Conservation (phyloP, 2,797 vertebrate species). For the Halcyon leucocephala region DNA sequence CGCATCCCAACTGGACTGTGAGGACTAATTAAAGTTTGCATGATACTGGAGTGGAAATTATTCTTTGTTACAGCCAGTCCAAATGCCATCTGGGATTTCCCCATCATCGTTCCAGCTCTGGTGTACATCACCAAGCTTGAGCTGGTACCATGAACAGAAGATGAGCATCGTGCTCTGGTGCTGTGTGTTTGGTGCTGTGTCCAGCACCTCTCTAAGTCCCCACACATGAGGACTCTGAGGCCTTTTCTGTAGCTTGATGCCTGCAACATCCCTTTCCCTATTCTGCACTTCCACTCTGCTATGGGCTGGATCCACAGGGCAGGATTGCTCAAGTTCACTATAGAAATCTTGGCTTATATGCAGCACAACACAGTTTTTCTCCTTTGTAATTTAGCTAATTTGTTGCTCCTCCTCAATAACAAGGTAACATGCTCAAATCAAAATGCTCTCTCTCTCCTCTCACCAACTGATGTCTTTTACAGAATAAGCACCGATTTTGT, state of each 20-base stretch:
- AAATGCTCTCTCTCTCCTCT: background rate
- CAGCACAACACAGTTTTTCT: background rate
- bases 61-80: background rate
- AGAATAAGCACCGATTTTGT: background rate
- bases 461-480: background rate
- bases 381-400: slow-evolving; percentile 36
- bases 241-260: background rate
- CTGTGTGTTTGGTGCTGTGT: background rate
- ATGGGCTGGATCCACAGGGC: background rate
- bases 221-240: background rate
- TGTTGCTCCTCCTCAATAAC: background rate
- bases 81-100: background rate
- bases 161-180: background rate
- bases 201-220: background rate
- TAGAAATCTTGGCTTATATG: background rate
- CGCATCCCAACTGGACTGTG: background rate
- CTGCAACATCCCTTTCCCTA: background rate
- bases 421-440: slow-evolving; percentile 9
- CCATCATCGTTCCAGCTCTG: background rate
- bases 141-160: background rate
- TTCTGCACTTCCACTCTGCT: background rate
- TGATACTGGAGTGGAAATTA: slow-evolving; percentile 14
- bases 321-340: background rate
- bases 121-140: background rate
- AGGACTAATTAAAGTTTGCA: slow-evolving; percentile 35